Conservation (phyloP, 2,888 invertebrate species). For the Acleris emargana region DNA sequence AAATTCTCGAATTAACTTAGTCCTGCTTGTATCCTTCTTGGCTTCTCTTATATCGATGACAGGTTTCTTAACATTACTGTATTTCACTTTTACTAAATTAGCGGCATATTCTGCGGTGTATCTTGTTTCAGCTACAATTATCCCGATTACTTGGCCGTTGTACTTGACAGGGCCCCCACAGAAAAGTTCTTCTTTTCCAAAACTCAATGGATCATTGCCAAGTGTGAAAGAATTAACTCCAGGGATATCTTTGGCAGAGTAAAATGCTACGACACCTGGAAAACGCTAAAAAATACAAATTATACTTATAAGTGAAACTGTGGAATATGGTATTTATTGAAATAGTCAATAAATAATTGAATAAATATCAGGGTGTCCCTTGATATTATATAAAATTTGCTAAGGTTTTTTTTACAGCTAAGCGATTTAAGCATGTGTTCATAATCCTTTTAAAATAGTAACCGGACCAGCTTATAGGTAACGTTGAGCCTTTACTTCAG, state of each 20-base stretch:
- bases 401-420: no score
- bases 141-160: constrained; percentile 35
- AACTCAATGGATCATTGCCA: constrained; percentile 40
- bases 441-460: no score
- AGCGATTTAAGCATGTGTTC: no score
- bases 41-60: constrained; percentile 53
- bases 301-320: no score
- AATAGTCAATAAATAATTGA: no score
- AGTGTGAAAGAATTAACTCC: constrained; percentile 84
- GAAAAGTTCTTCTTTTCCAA: constrained; percentile 65
- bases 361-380: no score
- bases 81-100: constrained; percentile 80
- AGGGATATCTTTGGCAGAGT: constrained; percentile 86
- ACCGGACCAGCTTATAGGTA: no score
- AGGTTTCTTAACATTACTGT: constrained; percentile 64
- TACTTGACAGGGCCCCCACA: constrained; percentile 51
- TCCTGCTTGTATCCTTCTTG: constrained; percentile 44
- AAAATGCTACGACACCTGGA: constrained; percentile 85
- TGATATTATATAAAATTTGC: no score
- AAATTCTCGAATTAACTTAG: constrained; percentile 38
- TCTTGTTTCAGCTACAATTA: constrained; percentile 82
- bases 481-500: no score
- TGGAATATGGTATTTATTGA: no score
- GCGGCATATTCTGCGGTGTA: constrained; percentile 81
- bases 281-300: no score